Percentiles rank a stretch among this genome's conserved stretches.
phyloP scores from a whole-genome alignment of 23 tunicate genomes.

The Phallusia fumigata region DNA sequence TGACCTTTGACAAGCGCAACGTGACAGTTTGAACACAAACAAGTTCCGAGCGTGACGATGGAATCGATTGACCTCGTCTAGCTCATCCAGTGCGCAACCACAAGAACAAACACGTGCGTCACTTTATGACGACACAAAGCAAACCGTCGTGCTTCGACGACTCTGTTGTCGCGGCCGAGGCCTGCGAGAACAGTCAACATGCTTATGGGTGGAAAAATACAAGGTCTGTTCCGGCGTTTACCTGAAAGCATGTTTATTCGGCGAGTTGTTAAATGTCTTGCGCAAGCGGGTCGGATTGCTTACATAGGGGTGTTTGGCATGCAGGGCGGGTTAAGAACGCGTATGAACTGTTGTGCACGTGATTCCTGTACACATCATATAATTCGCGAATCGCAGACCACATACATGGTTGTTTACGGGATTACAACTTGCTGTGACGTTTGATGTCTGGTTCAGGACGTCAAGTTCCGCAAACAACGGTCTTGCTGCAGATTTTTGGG shows the following conservation, averaged over 20 bases:
- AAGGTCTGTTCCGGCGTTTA: background rate
- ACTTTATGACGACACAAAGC: constrained; percentile 6
- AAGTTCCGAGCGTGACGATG: background rate
- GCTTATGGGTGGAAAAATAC: background rate
- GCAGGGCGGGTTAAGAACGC: too few species aligned
- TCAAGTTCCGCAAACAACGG: too few species aligned
- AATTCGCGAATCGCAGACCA: too few species aligned
- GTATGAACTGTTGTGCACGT: too few species aligned
- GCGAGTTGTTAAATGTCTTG: background rate
- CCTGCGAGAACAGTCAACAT: background rate
- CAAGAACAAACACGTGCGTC: constrained; percentile 12
- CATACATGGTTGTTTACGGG: too few species aligned
- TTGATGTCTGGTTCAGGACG: too few species aligned
- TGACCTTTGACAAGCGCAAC: constrained; percentile 1
- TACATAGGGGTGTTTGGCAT: too few species aligned
- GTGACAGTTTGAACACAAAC: constrained; percentile 3
- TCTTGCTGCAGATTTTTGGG: too few species aligned
- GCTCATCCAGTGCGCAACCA: background rate
- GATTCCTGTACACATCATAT: too few species aligned
- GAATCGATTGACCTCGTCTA: constrained; percentile 2
- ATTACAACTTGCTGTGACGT: too few species aligned
- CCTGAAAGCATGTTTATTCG: background rate
- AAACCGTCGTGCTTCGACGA: background rate
- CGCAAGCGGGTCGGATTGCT: too few species aligned
- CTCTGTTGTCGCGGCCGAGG: background rate